phyloP scores from a whole-genome alignment of 2,888 invertebrate species.

The Noctua janthina region DNA sequence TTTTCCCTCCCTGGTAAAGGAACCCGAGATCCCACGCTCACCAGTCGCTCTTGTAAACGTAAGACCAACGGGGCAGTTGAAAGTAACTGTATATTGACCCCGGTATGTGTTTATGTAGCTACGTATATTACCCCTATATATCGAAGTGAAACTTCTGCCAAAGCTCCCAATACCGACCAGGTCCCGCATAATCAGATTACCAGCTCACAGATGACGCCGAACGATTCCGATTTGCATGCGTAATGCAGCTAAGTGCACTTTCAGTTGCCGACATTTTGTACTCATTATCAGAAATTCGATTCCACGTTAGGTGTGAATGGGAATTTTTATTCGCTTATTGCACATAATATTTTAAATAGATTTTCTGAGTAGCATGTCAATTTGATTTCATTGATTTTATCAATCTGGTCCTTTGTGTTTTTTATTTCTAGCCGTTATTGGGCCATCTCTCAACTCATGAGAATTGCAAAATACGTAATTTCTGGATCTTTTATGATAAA shows the following conservation, averaged over 20 bases:
- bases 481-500: no score
- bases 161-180: constrained; percentile 8
- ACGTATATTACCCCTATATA: no score
- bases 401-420: neutral
- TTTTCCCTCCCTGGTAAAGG: no score
- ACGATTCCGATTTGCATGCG: constrained; percentile 84
- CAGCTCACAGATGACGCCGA: constrained; percentile 80
- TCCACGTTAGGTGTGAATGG: constrained; percentile 43
- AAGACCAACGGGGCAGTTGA: no score
- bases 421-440: neutral
- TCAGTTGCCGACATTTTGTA: constrained; percentile 77
- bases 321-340: constrained; percentile 41
- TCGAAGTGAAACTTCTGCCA: constrained; percentile 54
- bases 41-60: no score
- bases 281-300: constrained; percentile 58
- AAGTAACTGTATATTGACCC: no score
- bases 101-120: no score
- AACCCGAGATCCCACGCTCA: no score
- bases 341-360: constrained; percentile 23
- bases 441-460: neutral
- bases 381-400: neutral
- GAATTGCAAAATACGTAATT: no score
- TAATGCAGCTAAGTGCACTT: constrained; percentile 87
- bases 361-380: neutral
- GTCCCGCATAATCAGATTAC: constrained; percentile 83